Conservation (phyloP, 2,113 vertebrate species). For the Microcebus lehilahytsara region DNA sequence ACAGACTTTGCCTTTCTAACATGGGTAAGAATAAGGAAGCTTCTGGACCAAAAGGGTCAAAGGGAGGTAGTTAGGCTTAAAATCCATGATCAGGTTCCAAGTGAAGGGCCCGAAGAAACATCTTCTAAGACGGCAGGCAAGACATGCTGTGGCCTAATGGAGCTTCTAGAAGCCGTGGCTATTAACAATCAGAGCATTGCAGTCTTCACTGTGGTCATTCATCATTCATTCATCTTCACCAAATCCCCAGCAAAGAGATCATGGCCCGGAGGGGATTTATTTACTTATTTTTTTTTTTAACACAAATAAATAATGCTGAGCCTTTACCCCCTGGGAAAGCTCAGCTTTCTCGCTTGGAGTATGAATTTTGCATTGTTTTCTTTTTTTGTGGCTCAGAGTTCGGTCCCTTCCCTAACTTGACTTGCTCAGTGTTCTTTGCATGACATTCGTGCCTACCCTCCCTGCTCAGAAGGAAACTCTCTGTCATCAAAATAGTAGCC, state of each 20-base stretch:
- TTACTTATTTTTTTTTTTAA: neutral
- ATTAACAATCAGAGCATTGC: fast-evolving
- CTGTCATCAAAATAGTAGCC: slow-evolving; percentile 30
- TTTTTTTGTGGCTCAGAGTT: neutral
- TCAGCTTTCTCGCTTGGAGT: neutral
- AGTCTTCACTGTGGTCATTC: neutral
- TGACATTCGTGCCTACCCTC: neutral
- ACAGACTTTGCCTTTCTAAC: neutral
- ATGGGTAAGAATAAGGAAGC: neutral
- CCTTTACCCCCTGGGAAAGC: neutral
- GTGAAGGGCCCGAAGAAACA: neutral
- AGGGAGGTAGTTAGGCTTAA: neutral
- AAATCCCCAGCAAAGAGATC: neutral
- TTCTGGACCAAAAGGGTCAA: neutral
- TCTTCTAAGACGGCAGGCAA: neutral
- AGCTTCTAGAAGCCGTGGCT: neutral
- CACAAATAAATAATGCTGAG: neutral
- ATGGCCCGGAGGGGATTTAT: neutral
- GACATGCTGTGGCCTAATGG: fast-evolving
- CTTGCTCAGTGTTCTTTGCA: neutral
- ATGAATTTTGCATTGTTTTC: neutral
- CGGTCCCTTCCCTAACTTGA: neutral
- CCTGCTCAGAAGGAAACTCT: neutral
- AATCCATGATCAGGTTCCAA: neutral
- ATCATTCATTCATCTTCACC: neutral